Evolutionary conservation across 1,140 invertebrate genomes (phyloP).

Genomic region (Coelopa frigida): DNA sequence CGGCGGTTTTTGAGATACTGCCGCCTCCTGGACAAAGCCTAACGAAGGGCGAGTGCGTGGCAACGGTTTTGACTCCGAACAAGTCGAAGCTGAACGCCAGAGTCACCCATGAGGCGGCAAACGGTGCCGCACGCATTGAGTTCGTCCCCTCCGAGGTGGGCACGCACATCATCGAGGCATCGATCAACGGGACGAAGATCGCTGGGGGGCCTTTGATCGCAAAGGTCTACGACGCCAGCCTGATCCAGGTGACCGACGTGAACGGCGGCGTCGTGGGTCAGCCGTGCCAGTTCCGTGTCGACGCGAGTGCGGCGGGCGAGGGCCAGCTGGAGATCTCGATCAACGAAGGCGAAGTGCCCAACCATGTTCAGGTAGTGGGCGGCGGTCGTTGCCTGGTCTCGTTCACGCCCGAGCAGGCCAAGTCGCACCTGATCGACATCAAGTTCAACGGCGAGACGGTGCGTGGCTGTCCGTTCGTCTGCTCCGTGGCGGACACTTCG

Average conservation of each 20-base stretch:
- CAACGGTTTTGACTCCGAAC: slow-evolving; percentile 47
- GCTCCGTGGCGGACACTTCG: slow-evolving; percentile 72
- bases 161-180: slow-evolving; percentile 81
- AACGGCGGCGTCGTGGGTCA: slow-evolving; percentile 85
- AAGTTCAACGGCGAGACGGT: slow-evolving; percentile 97
- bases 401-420: slow-evolving; percentile 87
- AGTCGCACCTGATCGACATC: slow-evolving; percentile 92
- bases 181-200: slow-evolving; percentile 77
- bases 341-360: slow-evolving; percentile 95
- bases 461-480: slow-evolving; percentile 82
- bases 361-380: slow-evolving; percentile 92
- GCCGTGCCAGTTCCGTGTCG: slow-evolving; percentile 90
- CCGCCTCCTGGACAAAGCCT: slow-evolving; percentile 48
- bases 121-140: slow-evolving; percentile 76
- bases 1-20: slow-evolving; percentile 74
- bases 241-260: slow-evolving; percentile 88
- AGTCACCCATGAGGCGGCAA: slow-evolving; percentile 61
- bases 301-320: slow-evolving; percentile 92
- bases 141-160: slow-evolving; percentile 88
- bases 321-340: slow-evolving; percentile 96
- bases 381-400: slow-evolving; percentile 90
- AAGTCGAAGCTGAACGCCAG: slow-evolving; percentile 55
- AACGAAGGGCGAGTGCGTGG: slow-evolving; percentile 46
- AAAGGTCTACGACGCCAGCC: slow-evolving; percentile 86
- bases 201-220: slow-evolving; percentile 78